Base-by-base conservation (phyloP, 1,140 invertebrate genomes). In the Drosophila oshimai region DNA sequence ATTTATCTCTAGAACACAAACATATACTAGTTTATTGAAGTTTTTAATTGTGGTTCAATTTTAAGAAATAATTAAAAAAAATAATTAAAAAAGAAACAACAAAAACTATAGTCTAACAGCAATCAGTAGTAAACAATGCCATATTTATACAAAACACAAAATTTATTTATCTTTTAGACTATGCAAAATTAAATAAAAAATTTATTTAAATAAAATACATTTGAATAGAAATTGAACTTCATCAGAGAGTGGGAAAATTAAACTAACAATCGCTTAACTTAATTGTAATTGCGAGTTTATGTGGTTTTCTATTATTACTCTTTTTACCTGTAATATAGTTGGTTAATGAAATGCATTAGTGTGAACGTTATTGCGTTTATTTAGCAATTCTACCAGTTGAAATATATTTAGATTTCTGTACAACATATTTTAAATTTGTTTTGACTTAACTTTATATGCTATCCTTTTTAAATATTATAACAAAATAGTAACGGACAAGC, bases 301-400 rank as follows among this genome's bases (percentile, higher is more conserved):
- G 58, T 42, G 74, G 69, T 60, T 55, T 54, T 24, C 33, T n/a
- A n/a, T n/a, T n/a, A n/a, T n/a, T n/a, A 37, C 9, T 36, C 31
- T 20, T 18, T 12, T 18, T 18, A 28, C 29, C 39, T 69, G 62
- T 57, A 83, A 78, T 74, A 78, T 78, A n/a, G n/a, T n/a, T n/a
- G n/a, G 57, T 70, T 62, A 84, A 84, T 67, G 78, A 70, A 61
- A 84, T 83, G 78, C 70, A 70, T 58, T 46, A 61, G 42, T 78
- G 60, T 67, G 60, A 62, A 47, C 67, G 74, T 65, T 84, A 72
- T 79, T 54, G 42, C 50, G 70, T 62, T 79, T 62, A 84, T 79
- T 84, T 84, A 53, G 70, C 51, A 64, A 83, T 64, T 77, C 47
- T 50, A 49, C 64, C 37, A 34, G 13, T 17, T 67, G 67, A 64